phyloP scores from a whole-genome alignment of 2,113 vertebrate genomes.

The Colossoma macropomum region DNA sequence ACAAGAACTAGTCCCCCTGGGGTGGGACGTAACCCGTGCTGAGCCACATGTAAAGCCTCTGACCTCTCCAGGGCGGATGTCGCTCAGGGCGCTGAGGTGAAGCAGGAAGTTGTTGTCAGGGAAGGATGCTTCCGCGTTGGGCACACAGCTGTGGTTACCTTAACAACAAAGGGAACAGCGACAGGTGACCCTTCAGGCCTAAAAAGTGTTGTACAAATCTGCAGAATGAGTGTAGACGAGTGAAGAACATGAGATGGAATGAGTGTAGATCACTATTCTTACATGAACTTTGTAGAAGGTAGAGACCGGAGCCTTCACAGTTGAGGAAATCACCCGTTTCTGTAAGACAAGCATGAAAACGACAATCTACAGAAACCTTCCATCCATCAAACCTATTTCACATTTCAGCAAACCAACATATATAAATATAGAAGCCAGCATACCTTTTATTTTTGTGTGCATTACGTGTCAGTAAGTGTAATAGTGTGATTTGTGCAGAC shows the following conservation, averaged over 20 bases:
- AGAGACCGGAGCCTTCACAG: slow-evolving; percentile 98
- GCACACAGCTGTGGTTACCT: slow-evolving; percentile 99
- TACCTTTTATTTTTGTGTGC: background rate
- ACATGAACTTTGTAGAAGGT: slow-evolving; percentile 97
- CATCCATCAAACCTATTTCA: slow-evolving; percentile 27
- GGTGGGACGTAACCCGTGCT: slow-evolving; percentile 54
- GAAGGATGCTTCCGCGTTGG: slow-evolving; percentile 94
- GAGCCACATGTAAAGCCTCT: slow-evolving; percentile 64
- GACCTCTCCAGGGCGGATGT: slow-evolving; percentile 93
- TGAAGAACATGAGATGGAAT: background rate
- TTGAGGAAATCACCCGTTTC: slow-evolving; percentile 97
- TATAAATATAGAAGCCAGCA: background rate
- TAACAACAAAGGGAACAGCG: slow-evolving; percentile 14
- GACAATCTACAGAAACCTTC: slow-evolving; percentile 35
- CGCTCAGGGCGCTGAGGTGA: slow-evolving; percentile 88
- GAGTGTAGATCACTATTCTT: slow-evolving; percentile 68
- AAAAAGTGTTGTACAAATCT: slow-evolving; percentile 4
- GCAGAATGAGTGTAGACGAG: background rate
- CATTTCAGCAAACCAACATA: slow-evolving; percentile 31
- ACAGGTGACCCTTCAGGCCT: slow-evolving; percentile 1
- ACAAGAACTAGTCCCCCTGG: slow-evolving; percentile 46
- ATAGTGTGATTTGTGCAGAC: slow-evolving; percentile 17
- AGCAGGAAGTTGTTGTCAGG: slow-evolving; percentile 95
- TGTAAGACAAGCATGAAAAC: slow-evolving; percentile 66
- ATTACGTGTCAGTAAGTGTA: background rate